Conservation (phyloP, 2,888 invertebrate species). For the Liposcelis brunnea region DNA sequence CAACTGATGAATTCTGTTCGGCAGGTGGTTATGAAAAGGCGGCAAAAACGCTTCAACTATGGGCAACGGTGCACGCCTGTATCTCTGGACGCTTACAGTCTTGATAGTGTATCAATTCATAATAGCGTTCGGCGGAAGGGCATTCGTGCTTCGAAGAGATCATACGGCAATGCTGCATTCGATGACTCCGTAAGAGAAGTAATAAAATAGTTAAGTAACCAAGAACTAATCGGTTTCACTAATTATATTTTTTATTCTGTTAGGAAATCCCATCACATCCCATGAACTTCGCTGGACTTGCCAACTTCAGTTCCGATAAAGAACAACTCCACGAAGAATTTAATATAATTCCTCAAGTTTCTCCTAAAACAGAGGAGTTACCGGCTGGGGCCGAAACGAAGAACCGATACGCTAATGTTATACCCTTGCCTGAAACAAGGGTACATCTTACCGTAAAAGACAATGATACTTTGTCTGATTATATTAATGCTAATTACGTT, state of each 20-base stretch:
- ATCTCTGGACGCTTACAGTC: constrained; percentile 71
- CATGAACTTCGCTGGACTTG: constrained; percentile 59
- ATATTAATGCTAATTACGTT: constrained; percentile 87
- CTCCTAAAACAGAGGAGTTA: constrained; percentile 61
- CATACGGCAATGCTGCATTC: constrained; percentile 80
- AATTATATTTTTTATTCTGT: constrained; percentile 14
- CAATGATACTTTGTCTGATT: constrained; percentile 57
- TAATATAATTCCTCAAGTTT: constrained; percentile 59
- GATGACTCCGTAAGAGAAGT: constrained; percentile 56
- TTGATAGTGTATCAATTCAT: constrained; percentile 74
- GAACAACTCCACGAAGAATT: constrained; percentile 61
- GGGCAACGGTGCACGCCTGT: constrained; percentile 79
- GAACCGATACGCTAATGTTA: constrained; percentile 88
- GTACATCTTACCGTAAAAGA: constrained; percentile 45
- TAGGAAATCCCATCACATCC: constrained; percentile 51
- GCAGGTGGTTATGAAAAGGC: constrained; percentile 61
- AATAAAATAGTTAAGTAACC: no score
- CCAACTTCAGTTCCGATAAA: constrained; percentile 42
- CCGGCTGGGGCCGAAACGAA: constrained; percentile 77
- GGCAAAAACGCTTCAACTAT: constrained; percentile 63
- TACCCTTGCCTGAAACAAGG: constrained; percentile 80
- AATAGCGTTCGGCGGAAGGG: constrained; percentile 62
- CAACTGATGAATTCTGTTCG: constrained; percentile 16
- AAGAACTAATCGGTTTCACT: no score
- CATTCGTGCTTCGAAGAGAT: constrained; percentile 60